Conservation (phyloP, 2,888 invertebrate species). For the Pachydiplax longipennis region DNA sequence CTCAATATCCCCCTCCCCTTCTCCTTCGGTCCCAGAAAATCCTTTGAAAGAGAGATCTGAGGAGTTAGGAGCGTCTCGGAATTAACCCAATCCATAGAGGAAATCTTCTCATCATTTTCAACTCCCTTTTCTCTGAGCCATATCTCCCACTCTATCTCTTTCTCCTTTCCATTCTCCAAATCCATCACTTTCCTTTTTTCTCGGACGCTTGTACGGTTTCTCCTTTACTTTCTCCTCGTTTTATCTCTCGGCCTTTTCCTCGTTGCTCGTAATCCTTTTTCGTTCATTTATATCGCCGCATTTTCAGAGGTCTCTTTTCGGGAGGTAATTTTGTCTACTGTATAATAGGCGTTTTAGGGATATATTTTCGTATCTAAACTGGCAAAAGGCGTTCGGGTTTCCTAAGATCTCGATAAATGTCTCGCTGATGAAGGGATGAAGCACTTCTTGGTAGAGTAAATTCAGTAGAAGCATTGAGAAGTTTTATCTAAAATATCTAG, state of each 20-base stretch:
- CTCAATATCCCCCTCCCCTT: background rate
- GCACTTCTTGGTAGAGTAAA: no score
- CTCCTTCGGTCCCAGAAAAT: background rate
- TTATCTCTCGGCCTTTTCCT: background rate
- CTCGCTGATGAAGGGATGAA: no score
- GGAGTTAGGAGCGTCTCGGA: conserved; percentile 12
- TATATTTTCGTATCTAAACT: no score
- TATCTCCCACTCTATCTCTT: background rate
- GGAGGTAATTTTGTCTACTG: no score
- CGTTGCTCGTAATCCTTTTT: background rate
- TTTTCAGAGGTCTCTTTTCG: background rate
- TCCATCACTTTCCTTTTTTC: background rate
- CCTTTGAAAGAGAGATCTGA: conserved; percentile 3
- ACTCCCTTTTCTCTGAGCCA: background rate
- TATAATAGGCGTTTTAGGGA: no score
- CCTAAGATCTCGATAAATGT: no score
- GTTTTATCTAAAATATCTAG: no score
- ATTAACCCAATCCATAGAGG: conserved; percentile 35
- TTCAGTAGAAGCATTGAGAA: no score
- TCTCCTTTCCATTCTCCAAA: background rate
- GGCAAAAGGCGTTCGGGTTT: no score
- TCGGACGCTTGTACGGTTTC: background rate
- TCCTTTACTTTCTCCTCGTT: background rate
- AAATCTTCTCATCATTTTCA: conserved; percentile 17
- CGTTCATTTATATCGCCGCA: background rate